A percentile compares a stretch with the other conserved stretches of the same genome.
phyloP scores from a whole-genome alignment of 2,888 invertebrate genomes.

The Drosophila prolongata region DNA sequence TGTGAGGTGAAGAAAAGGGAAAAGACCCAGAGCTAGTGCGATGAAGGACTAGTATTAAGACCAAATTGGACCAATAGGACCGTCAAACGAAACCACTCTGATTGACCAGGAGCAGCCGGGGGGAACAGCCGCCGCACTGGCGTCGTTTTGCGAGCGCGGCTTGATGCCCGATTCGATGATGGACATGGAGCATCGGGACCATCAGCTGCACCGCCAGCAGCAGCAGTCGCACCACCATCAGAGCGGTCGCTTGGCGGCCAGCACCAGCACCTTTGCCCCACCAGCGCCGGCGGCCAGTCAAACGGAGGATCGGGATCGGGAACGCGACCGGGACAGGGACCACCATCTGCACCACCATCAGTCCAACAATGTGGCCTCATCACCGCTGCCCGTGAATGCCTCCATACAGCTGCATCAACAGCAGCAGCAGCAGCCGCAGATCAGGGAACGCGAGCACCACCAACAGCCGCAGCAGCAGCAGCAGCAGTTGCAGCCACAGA shows the following conservation, averaged over 20 bases:
- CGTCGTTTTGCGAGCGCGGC: constrained; percentile 77
- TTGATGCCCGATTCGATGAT: constrained; percentile 77
- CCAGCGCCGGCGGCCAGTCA: constrained; percentile 36
- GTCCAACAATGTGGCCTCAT: constrained; percentile 24
- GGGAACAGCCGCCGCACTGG: constrained; percentile 66
- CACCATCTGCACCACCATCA: constrained; percentile 45
- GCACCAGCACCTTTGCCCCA: constrained; percentile 56
- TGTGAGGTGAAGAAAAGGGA: constrained; percentile 3
- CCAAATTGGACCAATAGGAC: not conserved
- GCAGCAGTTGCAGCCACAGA: constrained; percentile 31
- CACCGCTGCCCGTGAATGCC: constrained; percentile 30
- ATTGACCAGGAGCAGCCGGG: constrained; percentile 43
- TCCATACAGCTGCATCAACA: constrained; percentile 28
- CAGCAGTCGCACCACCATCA: constrained; percentile 65
- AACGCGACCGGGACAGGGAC: constrained; percentile 45
- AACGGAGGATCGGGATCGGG: constrained; percentile 23
- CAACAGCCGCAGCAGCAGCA: constrained; percentile 34
- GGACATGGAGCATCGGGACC: constrained; percentile 78
- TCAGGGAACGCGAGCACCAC: constrained; percentile 57
- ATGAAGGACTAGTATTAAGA: constrained; percentile 42
- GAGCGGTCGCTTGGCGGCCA: constrained; percentile 50
- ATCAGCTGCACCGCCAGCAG: constrained; percentile 71
- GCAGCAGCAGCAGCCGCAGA: constrained; percentile 44
- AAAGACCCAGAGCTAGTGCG: constrained; percentile 32
- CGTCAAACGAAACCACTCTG: constrained; percentile 10